Percentiles rank a stretch among this genome's conserved stretches.
These are phyloP conservation scores for Rhineura floridana DNA, from an alignment of 2,113 vertebrate species.

Conservation along the genomic window DNA sequence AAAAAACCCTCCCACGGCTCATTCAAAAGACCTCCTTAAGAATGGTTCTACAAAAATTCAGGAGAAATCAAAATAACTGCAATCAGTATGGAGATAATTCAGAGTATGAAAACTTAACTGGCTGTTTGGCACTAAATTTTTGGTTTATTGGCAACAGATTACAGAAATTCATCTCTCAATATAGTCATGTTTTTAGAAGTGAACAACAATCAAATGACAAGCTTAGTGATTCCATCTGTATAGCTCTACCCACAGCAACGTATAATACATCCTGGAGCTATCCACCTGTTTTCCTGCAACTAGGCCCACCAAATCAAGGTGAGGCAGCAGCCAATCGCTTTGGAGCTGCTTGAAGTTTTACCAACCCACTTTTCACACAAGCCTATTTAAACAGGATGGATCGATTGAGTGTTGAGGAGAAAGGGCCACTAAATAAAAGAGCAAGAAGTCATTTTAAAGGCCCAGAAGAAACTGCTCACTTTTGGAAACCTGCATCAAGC, in stretches of 20 bases:
- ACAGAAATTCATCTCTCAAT: constrained; percentile 39
- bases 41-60: neutral
- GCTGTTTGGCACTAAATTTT: neutral
- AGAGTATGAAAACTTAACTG: neutral
- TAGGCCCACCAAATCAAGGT: constrained; percentile 30
- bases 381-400: constrained; percentile 23
- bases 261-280: constrained; percentile 48
- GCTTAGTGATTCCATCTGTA: constrained; percentile 47
- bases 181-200: constrained; percentile 36
- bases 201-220: constrained; percentile 32
- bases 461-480: constrained; percentile 23
- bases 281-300: constrained; percentile 56
- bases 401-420: neutral
- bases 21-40: neutral
- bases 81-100: neutral
- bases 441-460: constrained; percentile 28
- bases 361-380: constrained; percentile 33
- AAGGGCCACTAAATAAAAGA: neutral
- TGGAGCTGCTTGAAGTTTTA: constrained; percentile 1
- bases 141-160: constrained; percentile 29
- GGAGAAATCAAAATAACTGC: neutral
- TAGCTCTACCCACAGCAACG: constrained; percentile 40
- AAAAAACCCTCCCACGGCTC: neutral
- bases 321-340: neutral
- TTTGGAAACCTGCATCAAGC: constrained; percentile 38